Conservation (phyloP, 1,140 invertebrate species). For the Daktulosphaira vitifoliae region DNA sequence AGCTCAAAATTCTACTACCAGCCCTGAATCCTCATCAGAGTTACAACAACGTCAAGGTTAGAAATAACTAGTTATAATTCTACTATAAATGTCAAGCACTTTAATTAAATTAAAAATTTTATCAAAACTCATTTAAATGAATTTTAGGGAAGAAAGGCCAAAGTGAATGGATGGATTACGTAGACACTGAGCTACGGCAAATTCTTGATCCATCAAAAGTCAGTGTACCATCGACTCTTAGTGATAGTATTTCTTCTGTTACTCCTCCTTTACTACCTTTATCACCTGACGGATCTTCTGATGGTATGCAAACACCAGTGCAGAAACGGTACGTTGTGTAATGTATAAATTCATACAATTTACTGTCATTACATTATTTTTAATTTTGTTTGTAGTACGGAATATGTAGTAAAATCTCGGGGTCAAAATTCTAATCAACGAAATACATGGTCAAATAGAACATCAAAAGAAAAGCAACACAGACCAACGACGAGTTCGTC, state of each 20-base stretch:
- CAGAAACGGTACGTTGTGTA: slow-evolving; percentile 44
- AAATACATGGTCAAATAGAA: not conserved
- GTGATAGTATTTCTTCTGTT: slow-evolving; percentile 58
- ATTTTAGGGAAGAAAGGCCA: slow-evolving; percentile 56
- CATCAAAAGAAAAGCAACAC: slow-evolving; percentile 14
- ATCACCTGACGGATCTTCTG: slow-evolving; percentile 48
- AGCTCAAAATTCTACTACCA: slow-evolving; percentile 36
- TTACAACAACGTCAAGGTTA: slow-evolving; percentile 36
- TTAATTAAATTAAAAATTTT: too few species aligned
- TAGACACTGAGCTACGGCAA: slow-evolving; percentile 67
- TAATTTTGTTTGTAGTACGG: not conserved
- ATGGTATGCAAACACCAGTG: slow-evolving; percentile 35
- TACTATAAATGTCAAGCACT: too few species aligned
- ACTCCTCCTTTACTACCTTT: slow-evolving; percentile 65
- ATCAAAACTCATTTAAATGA: too few species aligned
- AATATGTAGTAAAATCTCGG: slow-evolving; percentile 23
- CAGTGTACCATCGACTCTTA: slow-evolving; percentile 50
- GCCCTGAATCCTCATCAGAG: slow-evolving; percentile 36
- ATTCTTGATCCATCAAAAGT: slow-evolving; percentile 60
- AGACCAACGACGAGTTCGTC: not conserved
- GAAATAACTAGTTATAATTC: too few species aligned
- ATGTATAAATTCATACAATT: not conserved
- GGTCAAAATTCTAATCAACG: slow-evolving; percentile 19
- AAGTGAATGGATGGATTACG: slow-evolving; percentile 73
- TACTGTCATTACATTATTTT: not conserved